phyloP scores from a whole-genome alignment of 2,888 invertebrate species.

The Watsonalla binaria region DNA sequence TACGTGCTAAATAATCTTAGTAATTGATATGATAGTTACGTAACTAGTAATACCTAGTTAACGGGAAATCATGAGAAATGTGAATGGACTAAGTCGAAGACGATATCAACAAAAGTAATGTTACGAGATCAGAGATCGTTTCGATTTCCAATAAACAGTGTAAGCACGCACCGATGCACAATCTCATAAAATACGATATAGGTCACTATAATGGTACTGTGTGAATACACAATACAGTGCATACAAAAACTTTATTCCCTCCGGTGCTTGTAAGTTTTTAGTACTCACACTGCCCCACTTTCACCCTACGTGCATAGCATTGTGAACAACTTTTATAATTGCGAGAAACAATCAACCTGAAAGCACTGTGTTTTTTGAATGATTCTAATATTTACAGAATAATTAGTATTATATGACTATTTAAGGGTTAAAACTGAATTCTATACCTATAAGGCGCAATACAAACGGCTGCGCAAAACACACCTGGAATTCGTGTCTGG shows the following conservation, averaged over 20 bases:
- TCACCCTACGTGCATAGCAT: not conserved
- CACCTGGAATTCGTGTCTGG: too few species aligned
- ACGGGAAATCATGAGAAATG: too few species aligned
- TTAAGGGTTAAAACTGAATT: too few species aligned
- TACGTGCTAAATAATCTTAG: too few species aligned
- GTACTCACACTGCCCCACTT: not conserved
- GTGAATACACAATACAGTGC: not conserved
- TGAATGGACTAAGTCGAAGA: too few species aligned
- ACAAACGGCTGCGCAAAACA: too few species aligned
- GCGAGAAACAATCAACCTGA: constrained; percentile 1
- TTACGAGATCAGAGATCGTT: not conserved
- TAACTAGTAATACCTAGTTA: too few species aligned
- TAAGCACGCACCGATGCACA: not conserved
- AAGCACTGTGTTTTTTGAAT: not conserved
- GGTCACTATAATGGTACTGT: not conserved
- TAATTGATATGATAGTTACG: too few species aligned
- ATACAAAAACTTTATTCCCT: not conserved
- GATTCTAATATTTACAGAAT: not conserved
- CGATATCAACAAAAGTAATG: not conserved
- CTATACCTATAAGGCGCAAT: too few species aligned
- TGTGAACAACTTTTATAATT: not conserved
- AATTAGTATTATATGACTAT: too few species aligned
- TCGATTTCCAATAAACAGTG: not conserved
- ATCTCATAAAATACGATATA: not conserved
- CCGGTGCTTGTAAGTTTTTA: not conserved